phyloP scores from a whole-genome alignment of 2,113 vertebrate genomes.

The Apodemus speciosus region DNA sequence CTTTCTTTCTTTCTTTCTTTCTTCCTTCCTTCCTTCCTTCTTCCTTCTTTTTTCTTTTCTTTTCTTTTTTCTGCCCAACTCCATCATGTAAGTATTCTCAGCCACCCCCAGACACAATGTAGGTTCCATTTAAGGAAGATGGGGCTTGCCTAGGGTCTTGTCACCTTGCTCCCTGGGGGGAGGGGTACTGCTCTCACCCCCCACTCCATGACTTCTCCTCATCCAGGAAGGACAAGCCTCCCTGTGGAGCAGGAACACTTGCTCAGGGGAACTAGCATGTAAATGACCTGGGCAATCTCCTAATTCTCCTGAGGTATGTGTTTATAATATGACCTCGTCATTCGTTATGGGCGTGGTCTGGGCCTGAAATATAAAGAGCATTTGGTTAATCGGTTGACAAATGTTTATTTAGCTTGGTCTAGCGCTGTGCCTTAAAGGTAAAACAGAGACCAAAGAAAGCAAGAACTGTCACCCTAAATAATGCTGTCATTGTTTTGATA shows the following conservation, averaged over 20 bases:
- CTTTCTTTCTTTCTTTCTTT: too few relatives aligned
- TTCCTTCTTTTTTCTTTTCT: too few relatives aligned
- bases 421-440: not conserved
- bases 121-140: not conserved
- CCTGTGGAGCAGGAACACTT: not conserved
- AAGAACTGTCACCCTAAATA: not conserved
- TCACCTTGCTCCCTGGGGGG: not conserved
- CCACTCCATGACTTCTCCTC: not conserved
- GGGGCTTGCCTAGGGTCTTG: not conserved
- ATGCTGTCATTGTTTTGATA: not conserved
- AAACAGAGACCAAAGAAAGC: not conserved
- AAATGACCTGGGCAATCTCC: not conserved
- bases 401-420: conserved; percentile 33
- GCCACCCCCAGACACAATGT: not conserved
- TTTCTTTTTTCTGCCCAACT: not conserved
- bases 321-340: not conserved
- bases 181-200: not conserved
- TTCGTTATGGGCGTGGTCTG: not conserved
- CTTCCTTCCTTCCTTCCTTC: too few relatives aligned
- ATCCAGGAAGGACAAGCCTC: not conserved
- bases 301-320: conserved; percentile 13
- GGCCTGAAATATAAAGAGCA: not conserved
- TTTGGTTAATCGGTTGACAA: conserved; percentile 16
- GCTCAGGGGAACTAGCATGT: not conserved
- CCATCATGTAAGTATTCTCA: fast-evolving